Base-by-base conservation (phyloP, 2,888 invertebrate species). In the Panzeria rudis region DNA sequence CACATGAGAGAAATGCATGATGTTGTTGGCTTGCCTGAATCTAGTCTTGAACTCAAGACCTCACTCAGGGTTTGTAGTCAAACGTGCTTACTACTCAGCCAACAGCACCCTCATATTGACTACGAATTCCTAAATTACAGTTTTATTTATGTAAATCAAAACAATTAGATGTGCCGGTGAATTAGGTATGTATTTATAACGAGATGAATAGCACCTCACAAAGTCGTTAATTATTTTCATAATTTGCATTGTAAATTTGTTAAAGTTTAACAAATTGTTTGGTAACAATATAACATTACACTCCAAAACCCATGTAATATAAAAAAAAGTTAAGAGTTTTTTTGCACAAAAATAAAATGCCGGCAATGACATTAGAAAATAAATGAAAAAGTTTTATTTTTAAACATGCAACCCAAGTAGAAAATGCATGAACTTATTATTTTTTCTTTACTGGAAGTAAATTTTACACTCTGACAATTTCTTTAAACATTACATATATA, bases 391-490 rank as follows among this genome's bases (percentile, higher is more conserved):
- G 38, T 23, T 11, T 25, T 44, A 20, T 3, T 64, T 56, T 50
- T 56, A 17, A 25, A 61, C 38, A 80, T 62, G 20, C 41, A 59
- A 41, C 8, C 4, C 7, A 3, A 3, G 5, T 44, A 64, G 2
- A 11, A 56, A 13, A 32, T 29, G 17, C 17, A 64, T 25, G 7
- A 9, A 35, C 38, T 17, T 72, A 32, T 41, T 76, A 29, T 32
- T 44, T 2, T 59, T 59, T 32, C 41, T 35, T 62, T 69, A 6
- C 35, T 82, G 62, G 69, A 69, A 71, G 56, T 71, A 44, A 20
- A 82, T 64, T 54, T 25, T 47, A 71, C 71, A 64, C 47, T 64
- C 62, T 69, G 61, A 20, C 68, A 56, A 38, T 71, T 71, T 71
- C n/a, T 35, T 56, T 38, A 3, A 35, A 9, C 11, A 35, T 38